These are phyloP conservation scores for Hyposmocoma kahamanoa DNA, from an alignment of 1,140 invertebrate genomes.

Conservation along the genomic window DNA sequence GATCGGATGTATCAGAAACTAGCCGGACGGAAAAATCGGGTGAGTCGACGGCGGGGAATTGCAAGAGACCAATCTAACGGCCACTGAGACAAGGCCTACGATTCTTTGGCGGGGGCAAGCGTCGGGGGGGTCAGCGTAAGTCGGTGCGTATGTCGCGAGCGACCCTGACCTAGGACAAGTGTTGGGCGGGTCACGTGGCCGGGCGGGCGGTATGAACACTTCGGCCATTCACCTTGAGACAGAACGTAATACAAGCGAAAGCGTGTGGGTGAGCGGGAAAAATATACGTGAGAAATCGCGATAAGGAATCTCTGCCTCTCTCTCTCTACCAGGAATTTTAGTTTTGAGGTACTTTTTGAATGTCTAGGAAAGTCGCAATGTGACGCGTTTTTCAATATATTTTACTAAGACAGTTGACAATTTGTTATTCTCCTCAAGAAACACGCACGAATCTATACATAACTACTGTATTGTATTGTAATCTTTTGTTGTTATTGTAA, in stretches of 20 bases:
- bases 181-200: conserved; percentile 54
- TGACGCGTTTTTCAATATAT: too few relatives aligned
- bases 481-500: too few relatives aligned
- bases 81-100: conserved; percentile 22
- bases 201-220: conserved; percentile 52
- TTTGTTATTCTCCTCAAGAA: too few relatives aligned
- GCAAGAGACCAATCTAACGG: conserved; percentile 29
- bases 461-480: too few relatives aligned
- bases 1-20: conserved; percentile 52
- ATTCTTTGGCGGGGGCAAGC: conserved; percentile 8
- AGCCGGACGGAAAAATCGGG: conserved; percentile 64
- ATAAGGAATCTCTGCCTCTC: too few relatives aligned
- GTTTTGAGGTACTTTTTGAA: too few relatives aligned
- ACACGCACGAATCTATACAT: too few relatives aligned
- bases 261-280: background rate
- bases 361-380: too few relatives aligned
- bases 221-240: conserved; percentile 64
- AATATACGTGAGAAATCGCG: too few relatives aligned
- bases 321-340: too few relatives aligned
- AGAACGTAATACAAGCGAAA: conserved; percentile 4
- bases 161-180: conserved; percentile 61
- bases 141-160: conserved; percentile 2
- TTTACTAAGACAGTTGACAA: too few relatives aligned
- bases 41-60: conserved; percentile 33
- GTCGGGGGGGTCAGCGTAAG: background rate